These are phyloP conservation scores for Lophochroa leadbeateri DNA, from an alignment of 2,113 vertebrate genomes.

Conservation along the genomic window DNA sequence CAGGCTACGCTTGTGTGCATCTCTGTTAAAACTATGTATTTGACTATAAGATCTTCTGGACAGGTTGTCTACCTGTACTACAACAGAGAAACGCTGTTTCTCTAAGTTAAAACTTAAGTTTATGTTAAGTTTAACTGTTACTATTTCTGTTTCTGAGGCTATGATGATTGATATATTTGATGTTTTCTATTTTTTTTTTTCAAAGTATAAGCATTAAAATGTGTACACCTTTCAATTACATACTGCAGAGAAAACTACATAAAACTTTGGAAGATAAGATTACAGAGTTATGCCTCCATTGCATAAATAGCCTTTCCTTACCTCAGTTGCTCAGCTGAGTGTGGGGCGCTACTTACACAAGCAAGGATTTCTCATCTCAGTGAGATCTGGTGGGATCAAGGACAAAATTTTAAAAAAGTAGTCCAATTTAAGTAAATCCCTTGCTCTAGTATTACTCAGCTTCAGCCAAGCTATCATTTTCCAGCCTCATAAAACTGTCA, in stretches of 20 bases:
- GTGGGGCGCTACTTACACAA: not conserved
- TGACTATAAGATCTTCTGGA: not conserved
- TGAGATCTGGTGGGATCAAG: constrained; percentile 18
- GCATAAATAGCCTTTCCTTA: not conserved
- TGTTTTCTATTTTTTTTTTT: not conserved
- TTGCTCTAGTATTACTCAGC: constrained; percentile 25
- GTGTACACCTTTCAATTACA: not conserved
- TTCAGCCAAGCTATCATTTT: constrained; percentile 61
- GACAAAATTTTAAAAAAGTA: not conserved
- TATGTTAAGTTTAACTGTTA: not conserved
- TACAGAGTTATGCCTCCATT: not conserved
- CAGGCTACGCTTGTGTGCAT: not conserved
- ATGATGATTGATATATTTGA: not conserved
- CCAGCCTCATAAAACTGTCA: constrained; percentile 63
- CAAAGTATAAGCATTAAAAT: not conserved
- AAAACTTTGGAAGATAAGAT: not conserved
- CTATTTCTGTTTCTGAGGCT: not conserved
- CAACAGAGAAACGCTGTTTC: not conserved
- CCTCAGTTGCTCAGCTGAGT: not conserved
- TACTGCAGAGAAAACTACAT: not conserved
- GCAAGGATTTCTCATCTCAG: not conserved
- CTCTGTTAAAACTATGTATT: not conserved
- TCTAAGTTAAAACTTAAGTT: not conserved
- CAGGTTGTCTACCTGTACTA: not conserved
- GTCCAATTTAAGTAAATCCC: constrained; percentile 51